A percentile compares a stretch with the other conserved stretches of the same genome.
Conservation (phyloP, 2,888 invertebrate species). For the Loripinus fragilis region DNA sequence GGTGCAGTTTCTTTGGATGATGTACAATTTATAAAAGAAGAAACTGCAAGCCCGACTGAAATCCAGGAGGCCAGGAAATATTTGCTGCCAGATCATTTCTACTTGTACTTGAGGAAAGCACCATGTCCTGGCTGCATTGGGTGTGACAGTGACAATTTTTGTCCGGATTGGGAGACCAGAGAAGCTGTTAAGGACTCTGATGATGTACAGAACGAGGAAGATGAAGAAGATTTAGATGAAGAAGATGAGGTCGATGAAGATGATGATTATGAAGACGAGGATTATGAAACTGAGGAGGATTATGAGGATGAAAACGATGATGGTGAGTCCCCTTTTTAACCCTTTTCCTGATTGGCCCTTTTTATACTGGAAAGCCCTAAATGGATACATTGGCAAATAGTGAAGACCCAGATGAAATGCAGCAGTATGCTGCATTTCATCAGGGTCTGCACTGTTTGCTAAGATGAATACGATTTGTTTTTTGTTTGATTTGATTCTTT, state of each 20-base stretch:
- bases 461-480: too few species aligned
- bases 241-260: neutral
- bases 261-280: too few species aligned
- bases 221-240: conserved; percentile 25
- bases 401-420: conserved; percentile 3
- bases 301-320: conserved; percentile 9
- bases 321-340: too few species aligned
- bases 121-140: conserved; percentile 82
- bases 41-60: conserved; percentile 75
- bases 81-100: conserved; percentile 80
- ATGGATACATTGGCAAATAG: conserved; percentile 2
- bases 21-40: conserved; percentile 73
- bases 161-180: conserved; percentile 46
- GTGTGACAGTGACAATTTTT: conserved; percentile 69
- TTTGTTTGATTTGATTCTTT: too few species aligned
- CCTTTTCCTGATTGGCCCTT: too few species aligned
- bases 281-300: conserved; percentile 16
- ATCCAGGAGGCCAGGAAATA: conserved; percentile 74
- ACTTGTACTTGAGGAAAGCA: conserved; percentile 76
- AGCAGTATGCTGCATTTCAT: too few species aligned
- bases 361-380: too few species aligned
- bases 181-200: conserved; percentile 63
- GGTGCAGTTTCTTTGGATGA: conserved; percentile 52
- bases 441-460: too few species aligned
- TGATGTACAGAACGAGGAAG: conserved; percentile 54